Evolutionary conservation across 2,888 invertebrate species (phyloP).

Genomic region (Pollenia amentaria): DNA sequence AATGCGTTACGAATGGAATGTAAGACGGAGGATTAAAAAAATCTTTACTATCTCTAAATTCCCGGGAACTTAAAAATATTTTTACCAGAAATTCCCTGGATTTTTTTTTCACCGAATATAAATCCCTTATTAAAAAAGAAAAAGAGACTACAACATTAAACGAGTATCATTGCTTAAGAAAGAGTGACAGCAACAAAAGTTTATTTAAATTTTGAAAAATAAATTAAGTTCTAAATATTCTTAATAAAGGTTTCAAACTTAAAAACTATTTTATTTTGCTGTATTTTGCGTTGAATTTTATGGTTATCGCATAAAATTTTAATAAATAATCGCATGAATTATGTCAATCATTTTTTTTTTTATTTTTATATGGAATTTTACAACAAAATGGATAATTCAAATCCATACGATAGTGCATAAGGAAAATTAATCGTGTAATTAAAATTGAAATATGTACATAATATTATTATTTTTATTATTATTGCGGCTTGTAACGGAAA

Average conservation of each 20-base stretch:
- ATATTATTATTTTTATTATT: background rate
- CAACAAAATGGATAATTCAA: background rate
- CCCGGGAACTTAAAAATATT: no score
- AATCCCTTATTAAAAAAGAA: background rate
- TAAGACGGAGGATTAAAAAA: no score
- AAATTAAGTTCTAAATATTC: constrained; percentile 1
- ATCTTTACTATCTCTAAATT: no score
- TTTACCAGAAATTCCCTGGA: no score
- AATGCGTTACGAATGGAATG: no score
- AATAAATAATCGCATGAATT: background rate
- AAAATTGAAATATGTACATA: background rate
- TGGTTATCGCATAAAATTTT: background rate
- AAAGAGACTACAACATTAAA: background rate
- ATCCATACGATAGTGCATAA: background rate
- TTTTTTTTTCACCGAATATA: no score
- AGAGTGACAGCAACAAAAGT: background rate
- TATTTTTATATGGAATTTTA: background rate
- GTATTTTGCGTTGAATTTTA: constrained; percentile 7
- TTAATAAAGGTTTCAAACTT: background rate
- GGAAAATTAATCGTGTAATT: background rate
- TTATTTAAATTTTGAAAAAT: constrained; percentile 20
- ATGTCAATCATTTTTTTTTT: background rate
- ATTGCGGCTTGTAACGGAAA: no score
- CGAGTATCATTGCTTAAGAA: background rate
- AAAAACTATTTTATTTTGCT: background rate